Conservation (phyloP, 35 echinoderm and acorn worm species). For the Ptychodera flava region DNA sequence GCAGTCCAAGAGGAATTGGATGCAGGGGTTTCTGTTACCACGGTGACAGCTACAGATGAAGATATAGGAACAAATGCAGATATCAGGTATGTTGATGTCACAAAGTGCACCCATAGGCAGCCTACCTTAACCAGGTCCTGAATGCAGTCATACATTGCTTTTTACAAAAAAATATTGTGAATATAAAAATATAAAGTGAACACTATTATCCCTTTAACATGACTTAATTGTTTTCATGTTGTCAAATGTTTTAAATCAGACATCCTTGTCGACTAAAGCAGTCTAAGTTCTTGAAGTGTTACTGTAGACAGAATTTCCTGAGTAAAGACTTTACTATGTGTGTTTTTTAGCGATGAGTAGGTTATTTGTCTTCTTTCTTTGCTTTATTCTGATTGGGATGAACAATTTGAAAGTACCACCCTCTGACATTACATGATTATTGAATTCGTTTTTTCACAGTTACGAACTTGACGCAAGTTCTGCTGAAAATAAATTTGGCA, state of each 20-base stretch:
- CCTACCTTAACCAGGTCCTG: conserved; percentile 45
- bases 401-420: no score
- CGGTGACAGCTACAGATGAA: conserved; percentile 42
- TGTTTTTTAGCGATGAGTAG: no score
- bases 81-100: conserved; percentile 53
- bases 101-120: conserved; percentile 43
- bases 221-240: conserved; percentile 33
- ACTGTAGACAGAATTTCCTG: no score
- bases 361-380: no score
- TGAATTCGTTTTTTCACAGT: no score
- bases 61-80: conserved; percentile 64
- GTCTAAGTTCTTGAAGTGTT: no score
- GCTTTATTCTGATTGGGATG: no score
- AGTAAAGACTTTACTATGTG: no score
- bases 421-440: no score
- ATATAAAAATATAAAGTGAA: conserved; percentile 58
- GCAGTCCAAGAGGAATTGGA: conserved; percentile 15
- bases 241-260: no score
- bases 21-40: conserved; percentile 35
- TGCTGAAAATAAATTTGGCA: conserved; percentile 70
- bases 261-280: no score
- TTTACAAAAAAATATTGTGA: no score
- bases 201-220: conserved; percentile 44
- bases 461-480: conserved; percentile 22
- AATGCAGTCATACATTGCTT: conserved; percentile 88